Percentiles rank a stretch among this genome's conserved stretches.
These are phyloP conservation scores for Zaprionus davidi DNA, from an alignment of 1,140 invertebrate species.

Conservation along the genomic window DNA sequence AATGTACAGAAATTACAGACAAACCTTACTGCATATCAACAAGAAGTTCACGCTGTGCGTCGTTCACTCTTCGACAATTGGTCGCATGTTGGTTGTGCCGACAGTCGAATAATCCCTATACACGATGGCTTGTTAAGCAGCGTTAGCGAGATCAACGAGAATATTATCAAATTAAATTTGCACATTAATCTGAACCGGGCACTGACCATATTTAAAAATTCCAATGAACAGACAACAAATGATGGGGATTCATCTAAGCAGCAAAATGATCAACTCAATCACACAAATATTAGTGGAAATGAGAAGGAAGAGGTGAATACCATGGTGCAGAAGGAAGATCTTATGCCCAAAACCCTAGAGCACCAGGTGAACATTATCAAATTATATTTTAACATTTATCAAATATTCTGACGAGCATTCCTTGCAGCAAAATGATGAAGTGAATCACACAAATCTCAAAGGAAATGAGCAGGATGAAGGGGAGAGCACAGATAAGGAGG, in stretches of 20 bases:
- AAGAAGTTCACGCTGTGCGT: constrained; percentile 21
- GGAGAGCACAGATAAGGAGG: background rate
- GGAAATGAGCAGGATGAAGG: constrained; percentile 26
- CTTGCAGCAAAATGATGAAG: background rate
- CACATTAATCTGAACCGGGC: constrained; percentile 40
- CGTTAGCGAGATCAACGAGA: constrained; percentile 46
- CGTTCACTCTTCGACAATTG: constrained; percentile 29
- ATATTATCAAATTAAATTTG: constrained; percentile 50
- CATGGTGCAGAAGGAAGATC: background rate
- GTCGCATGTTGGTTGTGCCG: constrained; percentile 13
- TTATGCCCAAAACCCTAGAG: background rate
- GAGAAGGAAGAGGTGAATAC: constrained; percentile 21
- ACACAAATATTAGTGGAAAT: constrained; percentile 28
- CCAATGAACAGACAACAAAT: background rate
- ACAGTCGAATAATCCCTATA: constrained; percentile 24
- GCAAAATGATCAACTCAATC: background rate
- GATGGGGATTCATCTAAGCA: background rate
- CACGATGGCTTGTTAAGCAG: constrained; percentile 50
- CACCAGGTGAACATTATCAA: constrained; percentile 24
- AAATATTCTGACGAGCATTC: background rate
- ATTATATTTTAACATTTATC: constrained; percentile 45
- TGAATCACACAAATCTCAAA: constrained; percentile 11
- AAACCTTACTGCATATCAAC: constrained; percentile 37
- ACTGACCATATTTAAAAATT: background rate
- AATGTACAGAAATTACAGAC: constrained; percentile 51